Evolutionary conservation across 2,113 vertebrate genomes (phyloP).

Genomic region (Bos javanicus): DNA sequence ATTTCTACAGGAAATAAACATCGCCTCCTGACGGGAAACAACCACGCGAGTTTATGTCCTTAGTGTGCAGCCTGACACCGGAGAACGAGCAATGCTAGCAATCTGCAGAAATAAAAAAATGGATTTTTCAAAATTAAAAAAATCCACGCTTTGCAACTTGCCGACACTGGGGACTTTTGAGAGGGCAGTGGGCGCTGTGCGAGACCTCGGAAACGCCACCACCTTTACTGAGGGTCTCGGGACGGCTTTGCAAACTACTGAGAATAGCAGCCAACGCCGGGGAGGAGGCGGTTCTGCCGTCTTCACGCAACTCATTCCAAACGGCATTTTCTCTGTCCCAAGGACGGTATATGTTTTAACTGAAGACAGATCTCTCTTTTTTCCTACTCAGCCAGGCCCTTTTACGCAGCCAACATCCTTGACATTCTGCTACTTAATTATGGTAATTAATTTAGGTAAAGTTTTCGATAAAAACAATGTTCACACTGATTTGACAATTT

Average conservation of each 20-base stretch:
- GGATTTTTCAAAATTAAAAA: slow-evolving; percentile 72
- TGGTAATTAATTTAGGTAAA: slow-evolving; percentile 99
- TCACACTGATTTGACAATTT: slow-evolving; percentile 99
- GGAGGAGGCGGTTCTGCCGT: slow-evolving; percentile 7
- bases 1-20: slow-evolving; percentile 70
- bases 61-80: slow-evolving; percentile 74
- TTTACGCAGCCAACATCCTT: slow-evolving; percentile 85
- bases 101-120: slow-evolving; percentile 75
- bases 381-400: slow-evolving; percentile 80
- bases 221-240: slow-evolving; percentile 35
- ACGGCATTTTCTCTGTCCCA: slow-evolving; percentile 63
- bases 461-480: slow-evolving; percentile 98
- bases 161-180: slow-evolving; percentile 38
- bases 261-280: background rate
- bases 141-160: slow-evolving; percentile 64
- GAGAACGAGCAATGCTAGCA: slow-evolving; percentile 75
- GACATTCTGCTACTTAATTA: slow-evolving; percentile 94
- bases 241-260: slow-evolving; percentile 43
- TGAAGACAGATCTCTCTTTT: slow-evolving; percentile 79
- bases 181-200: slow-evolving; percentile 51
- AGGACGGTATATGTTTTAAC: background rate
- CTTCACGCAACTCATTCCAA: slow-evolving; percentile 26
- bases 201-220: slow-evolving; percentile 36
- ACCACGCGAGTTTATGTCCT: slow-evolving; percentile 69
- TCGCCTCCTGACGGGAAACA: slow-evolving; percentile 64